phyloP scores from a whole-genome alignment of 2,113 vertebrate genomes.

The Pluvialis apricaria region DNA sequence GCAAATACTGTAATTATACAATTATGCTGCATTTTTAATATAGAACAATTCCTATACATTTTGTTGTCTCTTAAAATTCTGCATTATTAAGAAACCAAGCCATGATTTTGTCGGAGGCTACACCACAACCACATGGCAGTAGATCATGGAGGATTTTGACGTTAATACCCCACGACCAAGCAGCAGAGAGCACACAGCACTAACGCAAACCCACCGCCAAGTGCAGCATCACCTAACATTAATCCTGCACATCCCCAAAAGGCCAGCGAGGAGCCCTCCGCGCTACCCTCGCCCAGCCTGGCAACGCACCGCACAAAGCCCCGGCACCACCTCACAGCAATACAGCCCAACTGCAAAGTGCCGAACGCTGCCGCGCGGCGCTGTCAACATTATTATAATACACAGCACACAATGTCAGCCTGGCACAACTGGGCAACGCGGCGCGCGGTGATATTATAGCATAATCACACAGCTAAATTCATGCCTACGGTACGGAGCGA shows the following conservation, averaged over 20 bases:
- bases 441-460: background rate
- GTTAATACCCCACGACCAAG: slow-evolving; percentile 31
- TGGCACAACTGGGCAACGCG: background rate
- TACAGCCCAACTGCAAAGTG: background rate
- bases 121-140: background rate
- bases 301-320: background rate
- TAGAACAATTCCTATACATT: slow-evolving; percentile 57
- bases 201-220: background rate
- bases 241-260: background rate
- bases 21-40: slow-evolving; percentile 69
- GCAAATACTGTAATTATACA: slow-evolving; percentile 64
- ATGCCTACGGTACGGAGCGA: background rate
- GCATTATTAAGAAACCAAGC: slow-evolving; percentile 31
- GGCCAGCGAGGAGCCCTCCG: background rate
- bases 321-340: background rate
- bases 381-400: background rate
- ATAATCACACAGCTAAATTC: slow-evolving; percentile 9
- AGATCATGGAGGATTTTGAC: slow-evolving; percentile 18
- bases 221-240: slow-evolving; percentile 11
- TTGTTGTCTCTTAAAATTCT: slow-evolving; percentile 39
- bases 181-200: background rate
- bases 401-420: background rate
- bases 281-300: background rate
- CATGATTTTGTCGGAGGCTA: background rate
- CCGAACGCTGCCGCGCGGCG: background rate